Evolutionary conservation across 2,888 invertebrate species (phyloP).

Genomic region (Hyalella azteca): DNA sequence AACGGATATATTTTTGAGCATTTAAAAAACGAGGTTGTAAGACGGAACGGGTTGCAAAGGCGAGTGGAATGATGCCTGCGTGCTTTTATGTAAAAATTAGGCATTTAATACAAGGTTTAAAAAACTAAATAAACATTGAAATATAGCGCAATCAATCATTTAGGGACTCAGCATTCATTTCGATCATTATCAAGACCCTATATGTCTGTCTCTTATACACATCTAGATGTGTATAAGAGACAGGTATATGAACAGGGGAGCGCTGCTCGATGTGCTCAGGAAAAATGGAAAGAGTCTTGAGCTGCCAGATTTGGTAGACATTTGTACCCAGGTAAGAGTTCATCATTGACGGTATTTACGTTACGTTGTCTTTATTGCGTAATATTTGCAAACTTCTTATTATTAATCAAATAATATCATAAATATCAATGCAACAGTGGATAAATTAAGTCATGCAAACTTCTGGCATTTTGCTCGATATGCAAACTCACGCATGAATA

Average conservation of each 20-base stretch:
- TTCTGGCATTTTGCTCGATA: background rate
- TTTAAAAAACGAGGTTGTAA: no score
- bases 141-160: no score
- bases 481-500: background rate
- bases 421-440: background rate
- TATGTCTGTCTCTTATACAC: no score
- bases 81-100: no score
- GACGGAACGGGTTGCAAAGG: no score
- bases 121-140: no score
- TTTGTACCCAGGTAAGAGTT: background rate
- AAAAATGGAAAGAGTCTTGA: background rate
- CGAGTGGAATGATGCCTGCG: no score
- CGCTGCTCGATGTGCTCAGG: slow-evolving; percentile 10
- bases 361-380: background rate
- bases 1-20: no score
- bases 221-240: no score
- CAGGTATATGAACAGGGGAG: slow-evolving; percentile 31
- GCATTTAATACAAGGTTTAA: no score
- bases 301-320: background rate
- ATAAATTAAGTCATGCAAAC: background rate
- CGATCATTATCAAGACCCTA: no score
- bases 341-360: background rate
- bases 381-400: background rate
- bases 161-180: no score
- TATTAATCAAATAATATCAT: background rate